Base-by-base conservation (phyloP, 2,797 vertebrate species). In the Enoplosus armatus region DNA sequence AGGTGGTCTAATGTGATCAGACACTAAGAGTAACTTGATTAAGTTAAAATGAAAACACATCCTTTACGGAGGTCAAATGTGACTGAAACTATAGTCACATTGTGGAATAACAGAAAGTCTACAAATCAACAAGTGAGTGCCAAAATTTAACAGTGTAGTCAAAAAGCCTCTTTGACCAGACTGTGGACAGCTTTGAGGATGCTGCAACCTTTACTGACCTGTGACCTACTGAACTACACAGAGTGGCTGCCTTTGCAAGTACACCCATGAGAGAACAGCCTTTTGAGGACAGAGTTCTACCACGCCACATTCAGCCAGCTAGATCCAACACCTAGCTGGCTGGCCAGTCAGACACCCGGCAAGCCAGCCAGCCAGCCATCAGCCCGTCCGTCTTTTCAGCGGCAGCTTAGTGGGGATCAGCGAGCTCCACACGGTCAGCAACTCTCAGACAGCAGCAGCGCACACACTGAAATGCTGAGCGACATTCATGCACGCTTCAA, bases 351-450 rank as follows among this genome's bases (percentile, higher is more conserved):
- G 61, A 83, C 75, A 85, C 63, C 33, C 35, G 12, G 68, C 76
- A 76, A 68, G 53, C 70, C 74, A 78, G 51, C 64, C 72, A 79
- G 29, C 67, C 79, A 76, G 72, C 82, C 68, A 83, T 65, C 86
- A 72, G 85, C 66, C 75, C 35, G 78, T 50, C 48, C 1, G 55
- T 79, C 84, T 88, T 91, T 89, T 90, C 84, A 91, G 83, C 35
- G 9, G 83, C 78, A 93, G 93, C 89, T 94, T 92, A 94, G 75
- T 22, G 69, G 47, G 92, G 89, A 93, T 94, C 90, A 93, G 82
- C 56, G 80, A 87, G 82, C 88, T 87, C 53, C 82, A 90, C 76
- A 31, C 69, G 31, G 90, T 94, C 93, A 94, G 94, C 91, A 94
- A 92, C 86, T 94, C 90, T 88, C 82, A 79, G 73, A 85, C 75